A percentile compares a stretch with the other conserved stretches of the same genome.
Conservation (phyloP, 2,888 invertebrate species). For the Aelia acuminata region DNA sequence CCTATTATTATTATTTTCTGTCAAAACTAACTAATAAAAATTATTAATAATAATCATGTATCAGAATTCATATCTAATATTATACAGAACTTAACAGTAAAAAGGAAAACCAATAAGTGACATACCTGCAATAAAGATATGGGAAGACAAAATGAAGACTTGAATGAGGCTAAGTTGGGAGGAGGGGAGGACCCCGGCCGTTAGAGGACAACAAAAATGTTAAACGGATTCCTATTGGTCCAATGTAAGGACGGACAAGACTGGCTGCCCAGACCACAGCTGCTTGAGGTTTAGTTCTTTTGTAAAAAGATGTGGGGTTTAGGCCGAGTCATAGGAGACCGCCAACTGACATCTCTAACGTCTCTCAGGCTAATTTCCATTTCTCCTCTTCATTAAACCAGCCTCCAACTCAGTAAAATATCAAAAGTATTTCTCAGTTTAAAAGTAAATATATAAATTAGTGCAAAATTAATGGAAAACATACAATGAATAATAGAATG, state of each 20-base stretch:
- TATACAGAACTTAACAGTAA: background rate
- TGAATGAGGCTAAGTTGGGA: conserved; percentile 11
- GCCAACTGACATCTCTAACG: conserved; percentile 13
- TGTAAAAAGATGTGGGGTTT: conserved; percentile 15
- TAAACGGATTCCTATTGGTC: conserved; percentile 42
- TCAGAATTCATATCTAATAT: background rate
- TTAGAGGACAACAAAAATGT: conserved; percentile 33
- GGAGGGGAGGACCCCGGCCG: conserved; percentile 30
- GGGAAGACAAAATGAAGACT: conserved; percentile 44
- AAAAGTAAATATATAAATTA: no score
- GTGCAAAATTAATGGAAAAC: no score
- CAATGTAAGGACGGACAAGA: background rate
- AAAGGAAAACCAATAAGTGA: conserved; percentile 22
- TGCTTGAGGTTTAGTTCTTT: conserved; percentile 33
- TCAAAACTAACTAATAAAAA: no score
- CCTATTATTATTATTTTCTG: no score
- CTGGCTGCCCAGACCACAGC: conserved; percentile 39
- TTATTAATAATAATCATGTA: background rate
- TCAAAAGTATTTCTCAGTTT: background rate
- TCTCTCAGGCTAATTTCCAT: background rate
- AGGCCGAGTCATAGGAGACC: background rate
- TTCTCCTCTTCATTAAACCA: background rate
- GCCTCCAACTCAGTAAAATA: background rate
- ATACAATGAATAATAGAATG: no score
- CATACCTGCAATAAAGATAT: conserved; percentile 33